A percentile compares a stretch with the other conserved stretches of the same genome.
Conservation (phyloP, 2,888 invertebrate genomes). For the Harpagoxenus sublaevis region DNA sequence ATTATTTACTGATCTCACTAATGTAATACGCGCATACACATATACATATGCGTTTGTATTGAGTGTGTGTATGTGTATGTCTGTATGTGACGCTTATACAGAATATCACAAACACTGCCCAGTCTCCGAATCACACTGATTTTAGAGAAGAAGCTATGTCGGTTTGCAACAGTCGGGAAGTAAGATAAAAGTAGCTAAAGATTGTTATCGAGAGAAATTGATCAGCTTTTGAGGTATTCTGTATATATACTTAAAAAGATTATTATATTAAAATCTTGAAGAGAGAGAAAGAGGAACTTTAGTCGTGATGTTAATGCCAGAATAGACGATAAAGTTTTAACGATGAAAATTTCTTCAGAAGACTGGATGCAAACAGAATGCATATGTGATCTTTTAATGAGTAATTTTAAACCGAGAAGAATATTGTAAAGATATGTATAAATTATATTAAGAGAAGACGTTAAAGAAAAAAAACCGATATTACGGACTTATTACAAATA, state of each 20-base stretch:
- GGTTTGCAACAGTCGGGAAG: neutral
- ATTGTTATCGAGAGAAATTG: slow-evolving; percentile 13
- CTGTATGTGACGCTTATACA: slow-evolving; percentile 37
- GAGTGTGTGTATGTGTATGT: slow-evolving; percentile 14
- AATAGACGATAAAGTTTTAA: slow-evolving; percentile 66
- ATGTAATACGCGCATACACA: slow-evolving; percentile 60
- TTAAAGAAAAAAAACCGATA: slow-evolving; percentile 67
- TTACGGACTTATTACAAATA: slow-evolving; percentile 78
- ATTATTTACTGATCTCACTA: slow-evolving; percentile 84
- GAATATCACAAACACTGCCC: slow-evolving; percentile 29
- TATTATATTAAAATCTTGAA: slow-evolving; percentile 62
- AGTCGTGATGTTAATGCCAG: slow-evolving; percentile 71
- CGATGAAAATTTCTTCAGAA: slow-evolving; percentile 75
- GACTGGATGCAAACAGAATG: slow-evolving; percentile 78
- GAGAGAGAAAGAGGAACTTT: slow-evolving; percentile 53
- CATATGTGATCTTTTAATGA: slow-evolving; percentile 81
- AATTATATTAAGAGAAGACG: slow-evolving; percentile 73
- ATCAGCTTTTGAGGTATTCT: slow-evolving; percentile 34
- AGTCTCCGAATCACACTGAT: neutral
- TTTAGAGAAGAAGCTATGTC: neutral
- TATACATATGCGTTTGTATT: slow-evolving; percentile 36
- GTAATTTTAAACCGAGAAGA: slow-evolving; percentile 75
- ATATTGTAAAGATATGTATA: slow-evolving; percentile 81
- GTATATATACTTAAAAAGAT: slow-evolving; percentile 63
- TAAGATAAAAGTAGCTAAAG: slow-evolving; percentile 6